Evolutionary conservation across 2,888 invertebrate genomes (phyloP), one percentile per base, ranked within the genome.

Genomic region (Antitype chi): DNA sequence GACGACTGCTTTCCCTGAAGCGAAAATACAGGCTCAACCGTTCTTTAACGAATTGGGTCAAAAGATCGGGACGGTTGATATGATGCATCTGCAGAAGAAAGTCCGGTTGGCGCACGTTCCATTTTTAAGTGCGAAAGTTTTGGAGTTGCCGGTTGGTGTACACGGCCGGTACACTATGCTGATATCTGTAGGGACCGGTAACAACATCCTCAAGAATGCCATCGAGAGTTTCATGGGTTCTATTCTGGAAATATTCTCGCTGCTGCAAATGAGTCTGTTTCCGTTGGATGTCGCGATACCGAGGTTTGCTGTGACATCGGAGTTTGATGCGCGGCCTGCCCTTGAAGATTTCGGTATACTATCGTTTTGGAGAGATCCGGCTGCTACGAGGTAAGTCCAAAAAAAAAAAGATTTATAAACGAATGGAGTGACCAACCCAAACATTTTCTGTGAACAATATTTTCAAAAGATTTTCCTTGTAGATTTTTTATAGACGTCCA

Each of bases 251-350:
- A 84, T 88, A 43, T 84, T 91, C 55, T 85, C 86, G 17, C 72
- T 76, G 43, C 71, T 91, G 55, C 75, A 87, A 49, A 80, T 85
- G 75, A 92, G 89, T 81, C 28, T 81, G 53, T 74, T 88, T 13
- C 90, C 92, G 0, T 72, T 93, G 4, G 89, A 91, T 6, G 76
- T 93, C 2, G 89, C 87, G 2, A 81, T 93, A 20, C 93, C 93
- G 2, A 88, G 81, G 71, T 87, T 92, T 28, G 60, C 68, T 4
- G 53, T 92, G 66, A 80, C 86, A 0, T 86, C 90, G 0, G 90
- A 90, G 67, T 85, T 88, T 52, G 88, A 92, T 63, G 80, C 81
- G 6, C 88, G 82, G 43, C 77, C 72, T 0, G 66, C 86, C 4
- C 71, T 92, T 38, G 88, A 90, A 52, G 88, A 88, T 7, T 47